A percentile compares a stretch with the other conserved stretches of the same genome.
phyloP scores from a whole-genome alignment of 2,888 invertebrate genomes.

The Sminthurides aquaticus region DNA sequence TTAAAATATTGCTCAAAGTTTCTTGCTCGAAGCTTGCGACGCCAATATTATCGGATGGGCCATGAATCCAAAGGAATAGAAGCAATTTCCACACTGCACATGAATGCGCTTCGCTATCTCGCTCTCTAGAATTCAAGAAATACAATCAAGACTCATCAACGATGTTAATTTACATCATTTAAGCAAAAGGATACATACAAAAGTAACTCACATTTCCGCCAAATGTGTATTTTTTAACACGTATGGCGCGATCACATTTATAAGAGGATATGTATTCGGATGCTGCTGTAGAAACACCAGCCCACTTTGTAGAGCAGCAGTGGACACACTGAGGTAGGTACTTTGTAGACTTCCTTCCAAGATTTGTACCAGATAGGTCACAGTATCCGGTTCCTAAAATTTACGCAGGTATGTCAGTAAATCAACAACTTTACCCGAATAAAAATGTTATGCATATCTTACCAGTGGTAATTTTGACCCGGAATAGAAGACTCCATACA shows the following conservation, averaged over 20 bases:
- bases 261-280: slow-evolving; percentile 28
- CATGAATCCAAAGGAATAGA: slow-evolving; percentile 39
- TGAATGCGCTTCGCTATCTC: slow-evolving; percentile 29
- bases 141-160: background rate
- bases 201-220: slow-evolving; percentile 34
- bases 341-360: slow-evolving; percentile 32
- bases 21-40: slow-evolving; percentile 39
- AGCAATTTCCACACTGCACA: slow-evolving; percentile 37
- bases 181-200: background rate
- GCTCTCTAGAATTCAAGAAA: background rate
- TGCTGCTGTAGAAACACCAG: slow-evolving; percentile 35
- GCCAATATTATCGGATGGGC: slow-evolving; percentile 31
- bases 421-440: background rate
- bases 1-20: slow-evolving; percentile 38
- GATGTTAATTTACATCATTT: background rate
- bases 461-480: slow-evolving; percentile 49
- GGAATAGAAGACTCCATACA: slow-evolving; percentile 61
- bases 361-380: slow-evolving; percentile 30
- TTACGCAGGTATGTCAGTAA: background rate
- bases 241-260: slow-evolving; percentile 33
- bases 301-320: slow-evolving; percentile 33
- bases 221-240: slow-evolving; percentile 36
- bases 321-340: slow-evolving; percentile 32
- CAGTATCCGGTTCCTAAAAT: slow-evolving; percentile 34
- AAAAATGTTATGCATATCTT: background rate